Conservation (phyloP, 2,797 vertebrate genomes). For the Strix occidentalis region DNA sequence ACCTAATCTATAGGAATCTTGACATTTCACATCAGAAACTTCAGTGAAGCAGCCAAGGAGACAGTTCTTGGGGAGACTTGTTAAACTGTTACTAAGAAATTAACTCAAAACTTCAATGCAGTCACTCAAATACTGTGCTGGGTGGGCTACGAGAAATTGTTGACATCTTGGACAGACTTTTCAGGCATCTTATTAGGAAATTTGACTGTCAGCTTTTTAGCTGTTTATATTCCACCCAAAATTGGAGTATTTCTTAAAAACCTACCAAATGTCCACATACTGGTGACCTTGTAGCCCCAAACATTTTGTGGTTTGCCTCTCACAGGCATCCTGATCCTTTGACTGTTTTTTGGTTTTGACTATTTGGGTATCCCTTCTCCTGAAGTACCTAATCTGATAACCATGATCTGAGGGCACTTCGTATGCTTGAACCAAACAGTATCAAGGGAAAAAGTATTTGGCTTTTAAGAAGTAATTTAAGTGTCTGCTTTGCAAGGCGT, state of each 20-base stretch:
- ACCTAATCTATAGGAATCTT: background rate
- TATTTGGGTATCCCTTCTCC: background rate
- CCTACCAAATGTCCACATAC: background rate
- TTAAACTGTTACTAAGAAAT: background rate
- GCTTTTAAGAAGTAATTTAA: background rate
- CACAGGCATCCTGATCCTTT: background rate
- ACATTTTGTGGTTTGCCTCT: background rate
- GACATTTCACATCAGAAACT: background rate
- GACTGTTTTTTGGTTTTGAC: background rate
- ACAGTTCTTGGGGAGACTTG: accelerated
- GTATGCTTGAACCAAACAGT: background rate
- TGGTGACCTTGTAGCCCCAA: background rate
- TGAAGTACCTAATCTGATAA: background rate
- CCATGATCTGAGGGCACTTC: background rate
- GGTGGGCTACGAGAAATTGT: background rate
- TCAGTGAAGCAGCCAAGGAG: background rate
- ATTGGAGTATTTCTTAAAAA: background rate
- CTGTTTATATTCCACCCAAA: background rate
- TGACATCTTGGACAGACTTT: background rate
- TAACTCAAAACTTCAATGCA: background rate
- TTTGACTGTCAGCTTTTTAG: background rate
- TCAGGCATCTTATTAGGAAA: background rate
- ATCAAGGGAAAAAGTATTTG: background rate
- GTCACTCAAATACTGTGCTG: background rate
- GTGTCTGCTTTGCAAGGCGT: background rate